Base-by-base conservation (phyloP, 2,113 vertebrate species). In the Spilogale gracilis region DNA sequence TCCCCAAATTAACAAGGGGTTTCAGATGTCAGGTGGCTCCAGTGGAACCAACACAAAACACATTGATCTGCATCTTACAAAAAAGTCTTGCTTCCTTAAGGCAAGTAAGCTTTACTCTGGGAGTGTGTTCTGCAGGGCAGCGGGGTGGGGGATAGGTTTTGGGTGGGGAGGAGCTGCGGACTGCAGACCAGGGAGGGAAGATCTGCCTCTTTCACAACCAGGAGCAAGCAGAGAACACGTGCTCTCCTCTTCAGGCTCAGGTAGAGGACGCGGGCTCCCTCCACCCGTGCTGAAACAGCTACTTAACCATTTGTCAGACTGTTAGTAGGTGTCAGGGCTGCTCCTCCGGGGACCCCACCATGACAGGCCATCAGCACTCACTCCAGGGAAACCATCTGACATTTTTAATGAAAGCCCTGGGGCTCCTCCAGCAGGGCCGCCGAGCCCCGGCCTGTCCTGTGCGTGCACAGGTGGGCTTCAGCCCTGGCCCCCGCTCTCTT, bases 231-330 rank as follows among this genome's bases (percentile, higher is more conserved):
- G 61, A 52, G 30, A 38, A 79, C 67, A 32, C 0, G 0, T 0
- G 50, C 17, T 17, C 65, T 5, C 0, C 14, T 48, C 52, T 50
- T 18, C 1, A 16, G 0, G n/a, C 45, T 71, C 56, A 74, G 65
- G 91, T 20, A 69, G 17, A 9, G 1, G 56, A 6, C 0, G 54
- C 76, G 56, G 6, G 69, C 30, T 69, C 50, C 91, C 89, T n/a
- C 91, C 13, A 50, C 67, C 79, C 17, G 17, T 38, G 76, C 90
- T 9, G 30, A 43, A 93, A 67, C 92, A 94, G 95, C 96, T 85
- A 97, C 90, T 96, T 98, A 97, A 93, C 97, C 3, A 0, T 85
- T 92, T 96, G 60, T 96, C 96, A 98, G 90, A 97, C 96, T 60
- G 94, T 97, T 97, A 97, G 97, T 83, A 97, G 95, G 97, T 95